These are phyloP conservation scores for Gymnocheta viridis DNA, from an alignment of 2,888 invertebrate genomes.

Conservation along the genomic window DNA sequence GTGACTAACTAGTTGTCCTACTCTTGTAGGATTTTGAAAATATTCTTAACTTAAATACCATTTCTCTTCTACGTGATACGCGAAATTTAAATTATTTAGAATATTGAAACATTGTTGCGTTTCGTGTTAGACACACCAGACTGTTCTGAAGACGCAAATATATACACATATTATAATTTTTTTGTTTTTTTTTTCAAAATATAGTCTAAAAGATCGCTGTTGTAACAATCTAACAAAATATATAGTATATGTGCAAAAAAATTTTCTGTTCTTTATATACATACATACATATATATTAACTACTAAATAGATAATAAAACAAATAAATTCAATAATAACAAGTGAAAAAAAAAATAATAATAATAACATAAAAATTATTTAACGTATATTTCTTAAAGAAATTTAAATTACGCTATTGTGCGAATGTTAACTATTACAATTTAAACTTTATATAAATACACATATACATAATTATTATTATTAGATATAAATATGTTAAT, in stretches of 20 bases:
- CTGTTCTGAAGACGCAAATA: background rate
- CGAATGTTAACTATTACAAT: slow-evolving; percentile 76
- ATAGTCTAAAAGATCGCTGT: background rate
- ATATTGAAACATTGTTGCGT: background rate
- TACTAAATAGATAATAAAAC: slow-evolving; percentile 39
- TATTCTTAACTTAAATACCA: too few species aligned
- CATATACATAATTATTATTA: slow-evolving; percentile 54
- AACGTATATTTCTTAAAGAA: slow-evolving; percentile 81
- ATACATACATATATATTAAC: slow-evolving; percentile 21
- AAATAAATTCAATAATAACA: slow-evolving; percentile 46
- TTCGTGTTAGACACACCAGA: slow-evolving; percentile 1
- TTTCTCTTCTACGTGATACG: background rate
- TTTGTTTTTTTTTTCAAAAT: slow-evolving; percentile 5
- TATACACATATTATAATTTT: background rate
- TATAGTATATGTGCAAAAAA: slow-evolving; percentile 24
- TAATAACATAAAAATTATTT: slow-evolving; percentile 66
- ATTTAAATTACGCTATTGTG: slow-evolving; percentile 81
- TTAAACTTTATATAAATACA: slow-evolving; percentile 66
- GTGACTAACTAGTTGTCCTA: too few species aligned
- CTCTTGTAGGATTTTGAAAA: too few species aligned
- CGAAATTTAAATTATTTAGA: background rate
- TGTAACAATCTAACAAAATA: slow-evolving; percentile 7
- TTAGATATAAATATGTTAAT: slow-evolving; percentile 58
- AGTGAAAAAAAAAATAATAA: slow-evolving; percentile 64
- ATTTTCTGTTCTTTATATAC: slow-evolving; percentile 40